Evolutionary conservation across 2,113 vertebrate species (phyloP), one percentile per base, ranked within the genome.

Genomic region (Pavo muticus): DNA sequence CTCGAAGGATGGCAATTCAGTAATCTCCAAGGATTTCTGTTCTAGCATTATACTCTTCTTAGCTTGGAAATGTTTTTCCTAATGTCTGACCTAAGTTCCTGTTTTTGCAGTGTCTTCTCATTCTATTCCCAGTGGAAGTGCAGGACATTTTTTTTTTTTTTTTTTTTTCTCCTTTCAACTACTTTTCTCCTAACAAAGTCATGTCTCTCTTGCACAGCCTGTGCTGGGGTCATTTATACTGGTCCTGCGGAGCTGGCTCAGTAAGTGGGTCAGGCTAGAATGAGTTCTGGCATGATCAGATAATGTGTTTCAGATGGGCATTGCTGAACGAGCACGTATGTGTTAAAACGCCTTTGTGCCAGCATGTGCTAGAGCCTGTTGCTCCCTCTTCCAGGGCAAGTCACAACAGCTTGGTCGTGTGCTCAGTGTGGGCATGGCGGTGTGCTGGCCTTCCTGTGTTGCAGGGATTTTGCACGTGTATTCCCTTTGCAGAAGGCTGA

Each of bases 401-500:
- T 32, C 85, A 37, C 59, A 57, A 0, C 9, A 73, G 52, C 72
- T 83, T 25, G 76, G 72, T 54, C 29, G 4, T 0, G 0, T 57
- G 48, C 20, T 4, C 17, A 5, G 17, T 1, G 1, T 14, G 2
- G n/a, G 30, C 27, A 4, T 2, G 8, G 29, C 23, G 40, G n/a
- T 29, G 14, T 78, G 25, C 44, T 44, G 54, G 54, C 37, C 20
- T 21, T 87, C 61, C 40, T 0, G 3, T 35, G 21, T 21, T 44
- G 20, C 32, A 32, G 27, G 30, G 21, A 35, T 57, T 83, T 87
- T 70, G 30, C 48, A 14, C n/a, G 21, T 25, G 1, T 70, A 29
- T 70, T 87, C 21, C 14, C 48, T 85, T 69, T 70, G 40, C 10
- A 54, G 75, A 72, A 78, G 59, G 81, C 42, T 91, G 69, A 64